Evolutionary conservation across 2,113 vertebrate genomes (phyloP).

Genomic region (Apeltes quadracus): DNA sequence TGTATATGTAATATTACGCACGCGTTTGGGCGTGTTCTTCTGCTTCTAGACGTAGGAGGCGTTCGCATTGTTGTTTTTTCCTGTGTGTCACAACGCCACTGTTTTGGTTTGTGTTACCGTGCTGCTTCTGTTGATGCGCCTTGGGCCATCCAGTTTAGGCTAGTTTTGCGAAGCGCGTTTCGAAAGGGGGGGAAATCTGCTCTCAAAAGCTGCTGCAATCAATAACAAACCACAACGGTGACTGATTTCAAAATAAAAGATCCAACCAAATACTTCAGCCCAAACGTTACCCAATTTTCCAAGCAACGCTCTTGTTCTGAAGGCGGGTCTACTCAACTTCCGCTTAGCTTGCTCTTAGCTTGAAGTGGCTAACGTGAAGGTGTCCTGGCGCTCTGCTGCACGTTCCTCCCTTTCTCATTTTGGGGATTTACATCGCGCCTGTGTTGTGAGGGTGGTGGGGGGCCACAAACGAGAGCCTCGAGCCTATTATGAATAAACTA

Average conservation of each 20-base stretch:
- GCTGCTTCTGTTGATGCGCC: constrained; percentile 47
- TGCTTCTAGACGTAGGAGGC: not conserved
- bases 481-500: not conserved
- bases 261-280: fast-evolving
- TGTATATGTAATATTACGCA: not conserved
- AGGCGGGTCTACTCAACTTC: fast-evolving
- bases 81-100: not conserved
- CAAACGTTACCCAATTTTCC: not conserved
- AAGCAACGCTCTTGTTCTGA: constrained; percentile 53
- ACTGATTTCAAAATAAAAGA: constrained; percentile 50
- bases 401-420: constrained; percentile 9
- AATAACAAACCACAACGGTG: not conserved
- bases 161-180: constrained; percentile 70
- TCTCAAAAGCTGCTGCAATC: constrained; percentile 11
- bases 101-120: constrained; percentile 28
- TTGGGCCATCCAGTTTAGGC: constrained; percentile 77
- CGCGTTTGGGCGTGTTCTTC: not conserved
- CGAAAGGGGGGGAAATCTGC: constrained; percentile 21
- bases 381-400: constrained; percentile 59
- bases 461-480: not conserved
- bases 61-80: not conserved
- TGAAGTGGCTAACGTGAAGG: constrained; percentile 15
- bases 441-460: not conserved
- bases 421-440: not conserved
- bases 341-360: constrained; percentile 4